phyloP scores from a whole-genome alignment of 2,888 invertebrate species.

The Molanna angustata region DNA sequence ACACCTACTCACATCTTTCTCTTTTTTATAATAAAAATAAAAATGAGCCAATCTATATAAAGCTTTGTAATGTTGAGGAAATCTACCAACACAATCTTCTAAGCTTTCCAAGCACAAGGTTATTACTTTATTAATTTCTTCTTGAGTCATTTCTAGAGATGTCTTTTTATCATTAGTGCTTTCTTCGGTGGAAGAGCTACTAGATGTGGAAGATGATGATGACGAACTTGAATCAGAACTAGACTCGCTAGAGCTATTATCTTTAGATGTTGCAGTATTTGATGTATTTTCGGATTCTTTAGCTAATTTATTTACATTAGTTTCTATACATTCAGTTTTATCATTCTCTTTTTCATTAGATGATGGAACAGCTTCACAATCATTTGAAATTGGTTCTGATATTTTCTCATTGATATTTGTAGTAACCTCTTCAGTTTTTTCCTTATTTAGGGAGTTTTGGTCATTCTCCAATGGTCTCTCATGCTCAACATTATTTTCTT shows the following conservation, averaged over 20 bases:
- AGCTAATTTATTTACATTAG: conserved; percentile 10
- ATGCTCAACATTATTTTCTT: not conserved
- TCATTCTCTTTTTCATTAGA: not conserved
- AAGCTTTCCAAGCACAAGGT: conserved; percentile 71
- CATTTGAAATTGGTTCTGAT: not conserved
- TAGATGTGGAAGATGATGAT: conserved; percentile 53
- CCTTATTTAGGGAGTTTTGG: too few relatives aligned
- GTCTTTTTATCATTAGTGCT: conserved; percentile 50
- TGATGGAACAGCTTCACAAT: not conserved
- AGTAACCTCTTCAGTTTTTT: too few relatives aligned
- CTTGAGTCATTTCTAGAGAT: conserved; percentile 46
- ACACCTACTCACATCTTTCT: conserved; percentile 66
- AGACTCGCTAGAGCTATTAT: conserved; percentile 43
- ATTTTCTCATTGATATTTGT: too few relatives aligned
- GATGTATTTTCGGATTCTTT: conserved; percentile 43
- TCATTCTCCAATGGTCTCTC: too few relatives aligned
- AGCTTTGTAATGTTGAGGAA: conserved; percentile 91
- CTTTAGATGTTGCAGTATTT: conserved; percentile 42
- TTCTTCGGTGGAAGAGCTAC: conserved; percentile 52
- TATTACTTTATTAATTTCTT: conserved; percentile 60
- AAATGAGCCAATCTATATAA: conserved; percentile 84
- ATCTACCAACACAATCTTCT: conserved; percentile 79
- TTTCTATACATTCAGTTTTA: conserved; percentile 1
- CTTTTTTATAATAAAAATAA: conserved; percentile 70
- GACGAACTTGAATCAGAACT: conserved; percentile 58